Conservation (phyloP, 2,113 vertebrate species). For the Ovibos moschatus region DNA sequence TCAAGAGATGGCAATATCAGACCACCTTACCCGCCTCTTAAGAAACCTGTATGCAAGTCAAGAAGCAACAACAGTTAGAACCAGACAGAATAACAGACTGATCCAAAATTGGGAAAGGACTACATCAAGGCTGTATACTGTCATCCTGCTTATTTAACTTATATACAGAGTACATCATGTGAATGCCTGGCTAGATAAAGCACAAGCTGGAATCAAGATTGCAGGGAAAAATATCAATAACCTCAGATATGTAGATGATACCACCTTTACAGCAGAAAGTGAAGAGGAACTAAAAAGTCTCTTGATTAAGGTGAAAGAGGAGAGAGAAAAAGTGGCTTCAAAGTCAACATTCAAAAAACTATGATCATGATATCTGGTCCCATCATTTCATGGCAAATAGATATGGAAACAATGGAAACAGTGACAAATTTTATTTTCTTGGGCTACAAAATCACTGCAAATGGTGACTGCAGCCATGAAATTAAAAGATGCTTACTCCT, state of each 20-base stretch:
- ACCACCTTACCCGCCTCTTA: background rate
- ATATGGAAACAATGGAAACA: background rate
- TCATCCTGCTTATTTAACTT: background rate
- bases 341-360: background rate
- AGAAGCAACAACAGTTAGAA: background rate
- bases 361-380: background rate
- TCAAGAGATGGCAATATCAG: background rate
- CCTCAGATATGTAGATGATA: background rate
- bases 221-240: background rate
- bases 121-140: background rate
- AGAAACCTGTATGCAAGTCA: background rate
- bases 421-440: background rate
- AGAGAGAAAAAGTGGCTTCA: background rate
- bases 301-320: background rate
- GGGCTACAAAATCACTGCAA: background rate
- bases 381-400: background rate
- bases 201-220: background rate
- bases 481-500: background rate
- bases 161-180: background rate
- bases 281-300: background rate
- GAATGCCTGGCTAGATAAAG: background rate
- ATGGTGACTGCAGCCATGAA: background rate
- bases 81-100: background rate
- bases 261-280: background rate
- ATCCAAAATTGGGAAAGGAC: background rate